phyloP scores from a whole-genome alignment of 1,140 invertebrate genomes.

The Drosophila mayri region DNA sequence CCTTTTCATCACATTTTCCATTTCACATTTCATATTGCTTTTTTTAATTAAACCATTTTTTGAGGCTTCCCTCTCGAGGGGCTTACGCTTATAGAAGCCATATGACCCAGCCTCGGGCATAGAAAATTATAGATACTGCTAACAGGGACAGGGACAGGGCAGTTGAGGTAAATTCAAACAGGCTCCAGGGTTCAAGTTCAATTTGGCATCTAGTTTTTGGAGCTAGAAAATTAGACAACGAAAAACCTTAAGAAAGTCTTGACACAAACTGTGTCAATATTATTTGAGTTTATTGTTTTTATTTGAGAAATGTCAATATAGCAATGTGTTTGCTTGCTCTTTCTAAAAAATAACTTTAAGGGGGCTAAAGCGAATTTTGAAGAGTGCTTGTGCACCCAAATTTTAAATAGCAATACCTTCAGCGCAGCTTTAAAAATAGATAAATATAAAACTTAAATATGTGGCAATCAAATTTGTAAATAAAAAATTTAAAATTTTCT shows the following conservation, averaged over 20 bases:
- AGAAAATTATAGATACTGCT: constrained; percentile 15
- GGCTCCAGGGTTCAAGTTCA: constrained; percentile 24
- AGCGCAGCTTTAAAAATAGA: background rate
- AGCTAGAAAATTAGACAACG: background rate
- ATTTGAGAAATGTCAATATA: constrained; percentile 3
- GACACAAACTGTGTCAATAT: constrained; percentile 13
- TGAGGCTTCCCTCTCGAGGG: constrained; percentile 55
- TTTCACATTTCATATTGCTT: constrained; percentile 49
- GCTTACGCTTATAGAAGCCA: constrained; percentile 44
- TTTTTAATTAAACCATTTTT: constrained; percentile 64
- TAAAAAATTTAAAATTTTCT: background rate
- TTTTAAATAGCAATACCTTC: background rate
- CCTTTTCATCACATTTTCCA: constrained; percentile 65
- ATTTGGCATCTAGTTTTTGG: background rate
- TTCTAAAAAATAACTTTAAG: background rate
- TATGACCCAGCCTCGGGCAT: constrained; percentile 13
- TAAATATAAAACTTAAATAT: background rate
- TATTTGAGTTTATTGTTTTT: constrained; percentile 1
- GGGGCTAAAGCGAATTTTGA: background rate
- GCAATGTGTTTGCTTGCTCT: background rate
- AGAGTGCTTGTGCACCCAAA: background rate
- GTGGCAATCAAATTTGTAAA: background rate
- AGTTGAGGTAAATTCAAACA: background rate
- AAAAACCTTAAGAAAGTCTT: background rate
- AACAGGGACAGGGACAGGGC: background rate